Base-by-base conservation (phyloP, 2,113 vertebrate species). In the Acrocephalus kingi region DNA sequence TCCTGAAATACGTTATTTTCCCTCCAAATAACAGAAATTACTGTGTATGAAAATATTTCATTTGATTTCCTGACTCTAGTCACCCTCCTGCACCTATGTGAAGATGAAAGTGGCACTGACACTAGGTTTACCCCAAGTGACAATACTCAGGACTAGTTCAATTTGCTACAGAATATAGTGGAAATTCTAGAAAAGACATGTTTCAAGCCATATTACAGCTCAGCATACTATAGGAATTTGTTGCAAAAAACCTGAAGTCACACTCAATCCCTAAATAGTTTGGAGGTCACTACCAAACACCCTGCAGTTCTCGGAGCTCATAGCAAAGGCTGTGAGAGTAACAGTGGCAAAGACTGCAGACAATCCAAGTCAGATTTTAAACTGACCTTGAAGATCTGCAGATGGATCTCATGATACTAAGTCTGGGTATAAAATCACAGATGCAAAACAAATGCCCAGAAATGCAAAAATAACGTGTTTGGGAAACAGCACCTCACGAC, bases 371-470 rank as follows among this genome's bases (percentile, higher is more conserved):
- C 73, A 94, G 82, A 84, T 89, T 90, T 95, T 68, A 81, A 89
- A 72, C 11, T 64, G 91, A 94, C 89, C 91, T 95, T 94, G 91
- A 95, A 93, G 93, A 96, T 84, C 52, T 81, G 94, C 86, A 87
- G 80, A 89, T 89, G 56, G 76, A 84, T 84, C 64, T 96, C 89
- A 92, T 13, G 76, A 93, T 87, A 61, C 73, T n/a, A 45, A 87
- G 80, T 84, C 76, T 81, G 93, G 48, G 77, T 71, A 95, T 71
- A 92, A 94, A 97, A 87, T 92, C 90, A 77, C 64, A 84, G 90
- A 86, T 56, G 72, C 59, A 89, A 96, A 94, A 83, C 83, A 95
- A 94, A 93, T 76, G 82, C 90, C 88, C 82, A 90, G 68, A 92
- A 95, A 95, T n/a, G 64, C 89, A 89, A 87, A 93, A 95, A 75